Conservation (phyloP, 1,140 invertebrate genomes). For the Drosophila lini region DNA sequence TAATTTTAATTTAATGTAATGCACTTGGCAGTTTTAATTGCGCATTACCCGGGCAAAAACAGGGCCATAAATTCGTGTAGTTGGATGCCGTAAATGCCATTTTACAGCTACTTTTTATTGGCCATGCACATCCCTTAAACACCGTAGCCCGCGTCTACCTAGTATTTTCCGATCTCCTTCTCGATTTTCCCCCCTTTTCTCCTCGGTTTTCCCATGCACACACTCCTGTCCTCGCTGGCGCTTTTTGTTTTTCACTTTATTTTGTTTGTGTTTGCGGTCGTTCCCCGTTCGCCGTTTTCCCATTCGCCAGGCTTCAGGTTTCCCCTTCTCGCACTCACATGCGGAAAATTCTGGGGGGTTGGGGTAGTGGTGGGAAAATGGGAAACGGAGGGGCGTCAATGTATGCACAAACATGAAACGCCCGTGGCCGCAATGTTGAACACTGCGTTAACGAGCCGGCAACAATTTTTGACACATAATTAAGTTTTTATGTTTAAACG, state of each 20-base stretch:
- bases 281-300: slow-evolving; percentile 51
- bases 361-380: background rate
- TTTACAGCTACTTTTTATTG: slow-evolving; percentile 79
- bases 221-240: slow-evolving; percentile 22
- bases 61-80: slow-evolving; percentile 73
- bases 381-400: slow-evolving; percentile 21
- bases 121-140: slow-evolving; percentile 41
- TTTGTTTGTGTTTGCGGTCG: slow-evolving; percentile 63
- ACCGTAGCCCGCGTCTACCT: slow-evolving; percentile 3
- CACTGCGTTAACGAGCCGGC: slow-evolving; percentile 60
- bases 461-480: slow-evolving; percentile 78
- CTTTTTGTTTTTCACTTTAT: slow-evolving; percentile 48
- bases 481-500: slow-evolving; percentile 75
- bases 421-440: slow-evolving; percentile 63
- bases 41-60: slow-evolving; percentile 65
- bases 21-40: slow-evolving; percentile 79
- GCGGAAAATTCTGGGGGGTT: background rate
- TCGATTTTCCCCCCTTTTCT: background rate
- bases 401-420: slow-evolving; percentile 69
- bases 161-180: slow-evolving; percentile 7
- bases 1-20: slow-evolving; percentile 73
- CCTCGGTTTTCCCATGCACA: slow-evolving; percentile 3
- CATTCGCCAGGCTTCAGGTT: slow-evolving; percentile 29
- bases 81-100: slow-evolving; percentile 72
- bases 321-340: slow-evolving; percentile 2